Base-by-base conservation (phyloP, 2,113 vertebrate genomes). In the Scomber colias region DNA sequence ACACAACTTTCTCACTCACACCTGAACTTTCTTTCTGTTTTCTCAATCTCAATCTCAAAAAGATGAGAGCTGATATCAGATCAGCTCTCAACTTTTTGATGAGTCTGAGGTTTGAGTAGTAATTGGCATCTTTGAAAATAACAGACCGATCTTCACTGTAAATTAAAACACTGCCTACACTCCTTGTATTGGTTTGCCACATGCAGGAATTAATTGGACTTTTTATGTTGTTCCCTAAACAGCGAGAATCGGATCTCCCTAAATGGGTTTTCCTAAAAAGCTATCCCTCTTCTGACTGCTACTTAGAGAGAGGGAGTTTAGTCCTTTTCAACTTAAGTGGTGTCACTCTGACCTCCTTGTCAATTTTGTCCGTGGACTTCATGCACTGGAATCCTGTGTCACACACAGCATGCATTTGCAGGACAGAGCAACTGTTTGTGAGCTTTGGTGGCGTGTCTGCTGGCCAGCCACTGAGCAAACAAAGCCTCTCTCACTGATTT, bases 401-500 rank as follows among this genome's bases (percentile, higher is more conserved):
- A 48, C 77, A 68, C 30, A 68, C 13, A 16, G 45, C 54, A 61
- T 17, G 8, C 27, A 8, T 77, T 59, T 67, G 49, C 35, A 77
- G 75, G 54, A 87, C 81, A 86, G 78, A 77, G 77, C 45, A 55
- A 64, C 69, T 70, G 63, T 85, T 78, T 85, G 77, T 85, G 82
- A 57, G 78, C 61, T 80, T 81, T 66, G 46, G 56, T 82, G 55
- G 69, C 12, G 3, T 68, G 48, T 84, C 77, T 76, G 71, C 80
- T 35, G 53, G 65, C 55, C 75, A 56, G 71, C 31, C 71, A 50
- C 61, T 71, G 44, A 74, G 53, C 80, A 75, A 86, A 85, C 71
- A 87, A 89, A 67, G 82, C 46, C 76, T 66, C 56, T 72, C 67
- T 80, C 50, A 84, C 61, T 50, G 61, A 46, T 63, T 77, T 71